These are phyloP conservation scores for Tetrapedia diversipes DNA, from an alignment of 2,888 invertebrate genomes.

Conservation along the genomic window DNA sequence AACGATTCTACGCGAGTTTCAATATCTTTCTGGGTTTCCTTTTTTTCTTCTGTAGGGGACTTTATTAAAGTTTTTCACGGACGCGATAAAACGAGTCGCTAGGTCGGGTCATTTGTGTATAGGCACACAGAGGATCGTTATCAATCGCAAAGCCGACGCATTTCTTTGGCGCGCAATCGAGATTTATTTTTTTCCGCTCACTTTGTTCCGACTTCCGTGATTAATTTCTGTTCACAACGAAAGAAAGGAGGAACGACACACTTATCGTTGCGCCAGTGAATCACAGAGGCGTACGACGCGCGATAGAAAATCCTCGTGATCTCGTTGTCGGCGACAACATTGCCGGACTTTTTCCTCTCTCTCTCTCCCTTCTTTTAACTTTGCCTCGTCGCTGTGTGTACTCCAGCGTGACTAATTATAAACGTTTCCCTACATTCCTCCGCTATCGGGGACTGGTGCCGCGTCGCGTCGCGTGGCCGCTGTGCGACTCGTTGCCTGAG, in stretches of 20 bases:
- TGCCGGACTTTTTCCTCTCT: constrained; percentile 1
- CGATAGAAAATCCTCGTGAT: constrained; percentile 50
- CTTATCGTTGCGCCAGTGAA: constrained; percentile 12
- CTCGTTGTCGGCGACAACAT: constrained; percentile 35
- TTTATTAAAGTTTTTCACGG: too few relatives aligned
- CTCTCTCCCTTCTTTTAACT: constrained; percentile 36
- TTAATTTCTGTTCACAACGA: neutral
- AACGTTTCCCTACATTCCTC: constrained; percentile 52
- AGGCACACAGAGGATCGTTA: neutral
- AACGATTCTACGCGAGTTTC: constrained; percentile 31
- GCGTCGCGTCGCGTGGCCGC: constrained; percentile 30
- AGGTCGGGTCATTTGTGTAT: too few relatives aligned
- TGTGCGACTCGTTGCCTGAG: neutral
- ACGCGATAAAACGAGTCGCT: neutral
- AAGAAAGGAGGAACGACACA: neutral
- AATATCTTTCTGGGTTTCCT: neutral
- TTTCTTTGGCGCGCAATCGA: too few relatives aligned
- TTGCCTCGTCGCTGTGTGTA: constrained; percentile 34
- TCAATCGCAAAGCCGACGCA: too few relatives aligned
- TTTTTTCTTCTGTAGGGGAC: neutral
- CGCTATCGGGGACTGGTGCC: constrained; percentile 59
- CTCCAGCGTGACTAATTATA: constrained; percentile 62
- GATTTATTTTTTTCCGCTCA: neutral
- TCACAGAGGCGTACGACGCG: constrained; percentile 14
- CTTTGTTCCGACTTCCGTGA: too few relatives aligned